Conservation (phyloP, 2,888 invertebrate species). For the Scaptomyza flava region DNA sequence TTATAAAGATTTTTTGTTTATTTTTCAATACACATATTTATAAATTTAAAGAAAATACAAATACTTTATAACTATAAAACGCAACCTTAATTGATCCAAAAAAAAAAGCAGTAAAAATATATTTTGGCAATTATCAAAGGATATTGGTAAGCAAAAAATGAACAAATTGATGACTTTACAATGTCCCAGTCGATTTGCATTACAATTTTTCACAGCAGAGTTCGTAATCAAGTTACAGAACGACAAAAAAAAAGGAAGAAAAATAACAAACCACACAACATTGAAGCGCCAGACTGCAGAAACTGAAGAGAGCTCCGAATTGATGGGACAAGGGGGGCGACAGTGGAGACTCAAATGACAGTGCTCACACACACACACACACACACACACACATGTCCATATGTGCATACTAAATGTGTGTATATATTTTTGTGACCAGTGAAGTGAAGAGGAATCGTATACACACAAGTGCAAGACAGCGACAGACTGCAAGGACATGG, state of each 20-base stretch:
- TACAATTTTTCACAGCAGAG: conserved; percentile 34
- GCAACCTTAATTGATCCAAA: too few species aligned
- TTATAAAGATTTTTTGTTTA: too few species aligned
- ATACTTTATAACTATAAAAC: too few species aligned
- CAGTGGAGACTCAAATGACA: conserved; percentile 27
- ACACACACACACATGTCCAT: background rate
- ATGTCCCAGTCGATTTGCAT: conserved; percentile 36
- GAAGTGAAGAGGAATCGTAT: conserved; percentile 10
- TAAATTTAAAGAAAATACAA: too few species aligned
- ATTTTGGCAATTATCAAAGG: too few species aligned
- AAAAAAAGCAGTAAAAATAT: too few species aligned
- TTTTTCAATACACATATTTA: too few species aligned
- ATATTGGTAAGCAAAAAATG: too few species aligned
- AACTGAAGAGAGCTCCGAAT: background rate
- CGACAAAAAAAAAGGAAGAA: background rate
- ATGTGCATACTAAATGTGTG: background rate
- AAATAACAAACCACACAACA: conserved; percentile 7
- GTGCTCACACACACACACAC: conserved; percentile 2
- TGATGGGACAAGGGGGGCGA: background rate
- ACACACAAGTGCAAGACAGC: background rate
- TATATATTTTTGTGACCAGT: conserved; percentile 34
- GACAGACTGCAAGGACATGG: conserved; percentile 2
- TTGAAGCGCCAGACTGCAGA: background rate
- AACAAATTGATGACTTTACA: conserved; percentile 47
- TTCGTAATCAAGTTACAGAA: background rate